Conservation (phyloP, 2,797 vertebrate species). For the Typhlichthys eigenmanni region DNA sequence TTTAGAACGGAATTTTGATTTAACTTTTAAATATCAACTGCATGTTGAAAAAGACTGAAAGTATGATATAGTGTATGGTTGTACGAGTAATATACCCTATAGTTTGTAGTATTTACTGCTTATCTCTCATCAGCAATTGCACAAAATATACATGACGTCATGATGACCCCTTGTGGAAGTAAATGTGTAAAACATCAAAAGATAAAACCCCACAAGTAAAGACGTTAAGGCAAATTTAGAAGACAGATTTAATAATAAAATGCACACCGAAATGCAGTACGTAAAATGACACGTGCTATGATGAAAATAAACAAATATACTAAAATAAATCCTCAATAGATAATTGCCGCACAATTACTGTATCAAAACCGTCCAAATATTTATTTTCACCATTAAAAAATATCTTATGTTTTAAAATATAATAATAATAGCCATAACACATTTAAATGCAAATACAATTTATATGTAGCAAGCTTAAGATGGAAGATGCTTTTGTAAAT, state of each 20-base stretch:
- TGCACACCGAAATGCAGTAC: constrained; percentile 37
- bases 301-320: constrained; percentile 9
- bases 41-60: constrained; percentile 33
- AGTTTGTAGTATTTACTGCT: constrained; percentile 1
- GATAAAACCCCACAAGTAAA: not conserved
- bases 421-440: constrained; percentile 12
- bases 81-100: not conserved
- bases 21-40: constrained; percentile 1
- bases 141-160: constrained; percentile 14
- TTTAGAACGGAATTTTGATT: not conserved
- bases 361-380: constrained; percentile 1
- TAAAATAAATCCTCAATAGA: constrained; percentile 2
- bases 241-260: constrained; percentile 18
- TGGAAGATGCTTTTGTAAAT: too few relatives aligned
- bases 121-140: constrained; percentile 16
- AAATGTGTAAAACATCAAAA: constrained; percentile 23
- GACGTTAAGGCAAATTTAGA: constrained; percentile 7
- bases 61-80: too few relatives aligned
- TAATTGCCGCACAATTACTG: not conserved
- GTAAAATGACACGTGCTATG: constrained; percentile 11
- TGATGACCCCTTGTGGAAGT: constrained; percentile 65
- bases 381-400: constrained; percentile 17
- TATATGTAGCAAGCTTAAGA: not conserved
- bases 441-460: constrained; percentile 17
- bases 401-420: constrained; percentile 2